A percentile compares a stretch with the other conserved stretches of the same genome.
Evolutionary conservation across 2,797 vertebrate species (phyloP).

Genomic region (Cetoscarus ocellatus): DNA sequence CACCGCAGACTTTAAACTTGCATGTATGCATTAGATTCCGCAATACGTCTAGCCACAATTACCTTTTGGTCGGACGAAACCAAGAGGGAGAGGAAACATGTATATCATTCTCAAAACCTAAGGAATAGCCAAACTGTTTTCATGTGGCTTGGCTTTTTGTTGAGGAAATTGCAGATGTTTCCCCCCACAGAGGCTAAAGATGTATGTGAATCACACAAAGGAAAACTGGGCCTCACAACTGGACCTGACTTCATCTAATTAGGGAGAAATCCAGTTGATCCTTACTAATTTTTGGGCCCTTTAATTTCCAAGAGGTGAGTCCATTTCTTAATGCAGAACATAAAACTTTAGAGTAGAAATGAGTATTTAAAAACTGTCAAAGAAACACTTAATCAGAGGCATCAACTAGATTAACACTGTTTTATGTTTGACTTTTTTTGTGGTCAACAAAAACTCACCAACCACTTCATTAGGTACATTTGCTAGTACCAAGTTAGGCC

Average conservation of each 20-base stretch:
- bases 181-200: conserved; percentile 11
- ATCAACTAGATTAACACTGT: background rate
- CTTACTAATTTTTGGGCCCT: conserved; percentile 32
- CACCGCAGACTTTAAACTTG: conserved; percentile 5
- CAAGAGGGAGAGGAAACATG: background rate
- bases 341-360: conserved; percentile 27
- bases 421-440: background rate
- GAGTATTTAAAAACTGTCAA: conserved; percentile 17
- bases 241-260: conserved; percentile 61
- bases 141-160: conserved; percentile 20
- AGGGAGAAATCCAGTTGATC: conserved; percentile 56
- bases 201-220: conserved; percentile 17
- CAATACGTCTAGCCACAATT: conserved; percentile 8
- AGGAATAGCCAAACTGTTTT: background rate
- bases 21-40: conserved; percentile 11
- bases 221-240: conserved; percentile 40
- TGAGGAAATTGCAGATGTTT: conserved; percentile 46
- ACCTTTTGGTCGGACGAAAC: conserved; percentile 1
- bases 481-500: too few relatives aligned
- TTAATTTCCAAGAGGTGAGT: conserved; percentile 42
- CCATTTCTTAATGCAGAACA: conserved; percentile 26
- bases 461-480: too few relatives aligned
- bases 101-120: conserved; percentile 17
- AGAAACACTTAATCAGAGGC: conserved; percentile 2
- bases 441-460: background rate